Evolutionary conservation across 1,140 invertebrate species (phyloP).

Genomic region (Cherax destructor): DNA sequence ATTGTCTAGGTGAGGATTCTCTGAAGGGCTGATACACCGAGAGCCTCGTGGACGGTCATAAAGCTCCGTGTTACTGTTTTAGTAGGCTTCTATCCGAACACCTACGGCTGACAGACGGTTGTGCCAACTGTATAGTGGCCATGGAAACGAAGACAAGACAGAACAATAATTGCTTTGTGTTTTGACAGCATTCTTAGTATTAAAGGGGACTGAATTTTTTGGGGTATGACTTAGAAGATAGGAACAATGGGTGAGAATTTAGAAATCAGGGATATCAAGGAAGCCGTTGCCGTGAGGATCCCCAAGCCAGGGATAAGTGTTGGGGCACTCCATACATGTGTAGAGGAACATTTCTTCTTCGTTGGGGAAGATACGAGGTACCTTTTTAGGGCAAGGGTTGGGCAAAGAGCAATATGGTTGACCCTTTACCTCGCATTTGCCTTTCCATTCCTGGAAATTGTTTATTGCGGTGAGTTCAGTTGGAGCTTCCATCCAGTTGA

Average conservation of each 20-base stretch:
- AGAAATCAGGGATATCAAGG: background rate
- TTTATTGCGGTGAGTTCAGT: constrained; percentile 75
- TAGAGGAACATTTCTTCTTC: constrained; percentile 94
- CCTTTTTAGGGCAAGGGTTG: constrained; percentile 71
- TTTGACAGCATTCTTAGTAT: background rate
- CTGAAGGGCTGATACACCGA: background rate
- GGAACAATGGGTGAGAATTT: background rate
- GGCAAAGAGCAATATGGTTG: constrained; percentile 72
- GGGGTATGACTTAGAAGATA: background rate
- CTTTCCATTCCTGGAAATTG: constrained; percentile 76
- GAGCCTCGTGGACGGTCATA: background rate
- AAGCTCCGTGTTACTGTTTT: background rate
- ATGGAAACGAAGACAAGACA: background rate
- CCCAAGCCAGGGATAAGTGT: constrained; percentile 95
- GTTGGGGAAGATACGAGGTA: constrained; percentile 68
- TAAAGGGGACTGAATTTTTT: background rate
- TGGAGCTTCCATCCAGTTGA: constrained; percentile 76
- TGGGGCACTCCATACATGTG: constrained; percentile 96
- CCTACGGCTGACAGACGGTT: background rate
- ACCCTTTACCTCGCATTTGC: constrained; percentile 71
- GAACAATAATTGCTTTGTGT: background rate
- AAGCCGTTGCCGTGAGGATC: constrained; percentile 93
- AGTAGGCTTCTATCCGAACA: background rate
- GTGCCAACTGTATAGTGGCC: background rate
- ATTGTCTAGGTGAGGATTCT: background rate